phyloP scores from a whole-genome alignment of 2,113 vertebrate species.

The Odontophorus gujanensis region DNA sequence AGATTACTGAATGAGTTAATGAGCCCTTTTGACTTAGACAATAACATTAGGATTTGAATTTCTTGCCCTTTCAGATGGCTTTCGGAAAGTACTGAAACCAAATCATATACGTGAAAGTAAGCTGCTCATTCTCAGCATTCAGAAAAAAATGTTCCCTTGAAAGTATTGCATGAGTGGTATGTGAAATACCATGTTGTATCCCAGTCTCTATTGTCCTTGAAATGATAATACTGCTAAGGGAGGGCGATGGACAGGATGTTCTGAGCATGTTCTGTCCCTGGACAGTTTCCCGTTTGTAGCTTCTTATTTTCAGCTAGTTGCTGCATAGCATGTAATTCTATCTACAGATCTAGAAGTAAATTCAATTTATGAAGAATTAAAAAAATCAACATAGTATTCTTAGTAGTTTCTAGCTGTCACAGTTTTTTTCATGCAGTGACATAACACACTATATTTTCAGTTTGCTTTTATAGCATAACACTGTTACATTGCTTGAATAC shows the following conservation, averaged over 20 bases:
- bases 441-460: background rate
- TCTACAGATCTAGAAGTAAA: background rate
- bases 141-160: background rate
- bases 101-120: background rate
- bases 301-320: background rate
- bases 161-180: background rate
- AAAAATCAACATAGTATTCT: background rate
- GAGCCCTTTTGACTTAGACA: background rate
- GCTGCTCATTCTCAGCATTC: background rate
- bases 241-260: background rate
- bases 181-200: background rate
- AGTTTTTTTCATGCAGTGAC: background rate
- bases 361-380: background rate
- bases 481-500: background rate
- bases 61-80: background rate
- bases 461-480: background rate
- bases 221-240: background rate
- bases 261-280: background rate
- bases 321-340: background rate
- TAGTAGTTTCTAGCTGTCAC: background rate
- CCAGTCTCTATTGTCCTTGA: background rate
- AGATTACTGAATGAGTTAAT: background rate
- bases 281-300: background rate
- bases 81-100: background rate
- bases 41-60: background rate